Evolutionary conservation across 1,140 invertebrate species (phyloP).

Genomic region (Telenomus remus): DNA sequence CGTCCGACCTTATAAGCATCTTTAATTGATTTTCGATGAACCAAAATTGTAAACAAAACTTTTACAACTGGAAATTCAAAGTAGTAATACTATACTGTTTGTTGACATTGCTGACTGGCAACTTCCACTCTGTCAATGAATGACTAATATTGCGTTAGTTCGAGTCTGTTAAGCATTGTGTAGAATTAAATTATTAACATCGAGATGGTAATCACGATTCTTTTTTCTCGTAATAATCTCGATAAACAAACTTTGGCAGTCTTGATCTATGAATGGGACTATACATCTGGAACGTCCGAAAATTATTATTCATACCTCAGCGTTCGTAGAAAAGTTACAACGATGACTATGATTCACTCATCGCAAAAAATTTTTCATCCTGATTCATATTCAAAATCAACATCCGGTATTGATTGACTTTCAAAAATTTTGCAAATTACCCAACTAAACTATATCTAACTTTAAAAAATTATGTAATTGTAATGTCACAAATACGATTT

Average conservation of each 20-base stretch:
- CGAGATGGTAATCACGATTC: conserved; percentile 14
- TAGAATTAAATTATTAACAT: conserved; percentile 19
- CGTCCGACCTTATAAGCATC: too few relatives aligned
- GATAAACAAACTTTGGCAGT: conserved; percentile 18
- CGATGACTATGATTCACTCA: neutral
- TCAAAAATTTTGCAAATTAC: too few relatives aligned
- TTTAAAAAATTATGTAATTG: too few relatives aligned
- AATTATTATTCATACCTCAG: conserved; percentile 10
- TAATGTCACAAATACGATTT: too few relatives aligned
- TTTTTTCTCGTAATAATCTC: conserved; percentile 15
- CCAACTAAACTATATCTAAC: too few relatives aligned
- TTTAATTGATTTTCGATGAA: neutral
- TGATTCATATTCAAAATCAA: neutral
- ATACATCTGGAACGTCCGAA: conserved; percentile 12
- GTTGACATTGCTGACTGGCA: conserved; percentile 10
- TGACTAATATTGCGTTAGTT: conserved; percentile 29
- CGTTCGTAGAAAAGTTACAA: conserved; percentile 8
- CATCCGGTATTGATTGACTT: neutral
- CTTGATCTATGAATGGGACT: conserved; percentile 11
- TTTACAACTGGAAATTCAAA: neutral
- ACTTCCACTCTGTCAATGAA: conserved; percentile 26
- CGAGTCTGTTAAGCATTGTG: neutral
- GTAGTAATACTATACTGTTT: conserved; percentile 8
- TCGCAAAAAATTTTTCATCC: neutral
- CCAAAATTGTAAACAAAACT: neutral